Percentiles rank a stretch among this genome's conserved stretches.
These are phyloP conservation scores for Thelaira solivaga DNA, from an alignment of 2,888 invertebrate species.

Conservation along the genomic window DNA sequence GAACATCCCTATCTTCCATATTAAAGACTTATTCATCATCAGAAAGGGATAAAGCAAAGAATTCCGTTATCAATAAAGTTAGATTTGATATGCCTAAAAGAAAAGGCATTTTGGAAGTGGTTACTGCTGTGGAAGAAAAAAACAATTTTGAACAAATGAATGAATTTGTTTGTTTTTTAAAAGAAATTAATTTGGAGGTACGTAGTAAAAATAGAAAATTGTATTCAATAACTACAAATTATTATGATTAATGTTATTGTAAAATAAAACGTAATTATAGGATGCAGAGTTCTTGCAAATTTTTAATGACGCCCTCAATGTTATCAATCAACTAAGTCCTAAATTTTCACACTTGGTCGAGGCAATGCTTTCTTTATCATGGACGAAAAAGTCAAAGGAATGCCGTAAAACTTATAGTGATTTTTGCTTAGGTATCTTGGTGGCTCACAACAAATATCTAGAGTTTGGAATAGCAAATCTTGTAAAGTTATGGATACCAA, in stretches of 20 bases:
- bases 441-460: constrained; percentile 83
- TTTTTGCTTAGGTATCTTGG: constrained; percentile 83
- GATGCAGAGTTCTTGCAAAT: constrained; percentile 80
- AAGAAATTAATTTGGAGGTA: constrained; percentile 68
- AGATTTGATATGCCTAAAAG: constrained; percentile 71
- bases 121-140: constrained; percentile 67
- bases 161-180: constrained; percentile 70
- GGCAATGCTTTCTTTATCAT: constrained; percentile 80
- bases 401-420: constrained; percentile 80
- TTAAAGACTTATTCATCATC: constrained; percentile 70
- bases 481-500: constrained; percentile 80
- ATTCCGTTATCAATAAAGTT: constrained; percentile 72
- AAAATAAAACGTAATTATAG: constrained; percentile 70
- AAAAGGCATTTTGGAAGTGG: constrained; percentile 68
- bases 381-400: constrained; percentile 78
- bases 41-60: constrained; percentile 73
- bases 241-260: background rate
- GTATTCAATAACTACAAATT: no score
- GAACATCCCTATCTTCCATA: constrained; percentile 69
- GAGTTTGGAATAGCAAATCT: constrained; percentile 81
- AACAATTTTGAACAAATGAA: constrained; percentile 68
- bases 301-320: constrained; percentile 79
- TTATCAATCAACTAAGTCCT: constrained; percentile 80
- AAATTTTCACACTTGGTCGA: constrained; percentile 80
- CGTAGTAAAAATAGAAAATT: constrained; percentile 54